phyloP scores from a whole-genome alignment of 2,113 vertebrate species.

The Nothobranchius furzeri region DNA sequence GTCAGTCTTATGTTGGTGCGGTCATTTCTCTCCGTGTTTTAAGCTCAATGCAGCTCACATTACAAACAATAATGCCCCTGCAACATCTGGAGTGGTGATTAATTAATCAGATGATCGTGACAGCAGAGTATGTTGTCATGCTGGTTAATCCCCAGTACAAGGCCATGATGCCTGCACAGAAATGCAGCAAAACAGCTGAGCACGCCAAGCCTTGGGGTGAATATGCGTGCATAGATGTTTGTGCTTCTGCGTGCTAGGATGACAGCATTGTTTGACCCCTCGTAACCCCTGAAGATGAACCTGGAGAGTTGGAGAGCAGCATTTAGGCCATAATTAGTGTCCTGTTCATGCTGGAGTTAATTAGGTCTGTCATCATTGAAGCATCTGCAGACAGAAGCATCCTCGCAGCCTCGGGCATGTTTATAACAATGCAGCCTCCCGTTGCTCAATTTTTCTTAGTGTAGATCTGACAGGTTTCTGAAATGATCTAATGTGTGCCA shows the following conservation, averaged over 20 bases:
- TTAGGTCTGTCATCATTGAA: conserved; percentile 67
- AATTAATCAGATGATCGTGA: conserved; percentile 53
- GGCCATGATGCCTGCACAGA: conserved; percentile 32
- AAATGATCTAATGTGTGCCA: conserved; percentile 27
- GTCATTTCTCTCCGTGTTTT: conserved; percentile 6
- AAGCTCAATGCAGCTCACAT: neutral
- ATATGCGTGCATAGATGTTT: conserved; percentile 2
- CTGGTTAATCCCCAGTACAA: conserved; percentile 40
- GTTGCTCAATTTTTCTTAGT: conserved; percentile 16
- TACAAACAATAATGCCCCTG: conserved; percentile 11
- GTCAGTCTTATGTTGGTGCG: neutral
- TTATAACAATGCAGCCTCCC: conserved; percentile 35
- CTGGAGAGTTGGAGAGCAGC: conserved; percentile 43
- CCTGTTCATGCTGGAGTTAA: conserved; percentile 59
- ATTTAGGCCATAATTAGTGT: conserved; percentile 66
- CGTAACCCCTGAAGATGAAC: conserved; percentile 37
- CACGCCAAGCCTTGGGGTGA: conserved; percentile 13
- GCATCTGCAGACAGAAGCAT: conserved; percentile 39
- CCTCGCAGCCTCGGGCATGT: conserved; percentile 39
- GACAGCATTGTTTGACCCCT: conserved; percentile 20
- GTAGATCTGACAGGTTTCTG: conserved; percentile 29
- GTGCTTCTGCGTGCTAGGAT: conserved; percentile 16
- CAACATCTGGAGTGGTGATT: conserved; percentile 45
- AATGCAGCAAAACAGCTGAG: conserved; percentile 35
- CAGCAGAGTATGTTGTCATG: conserved; percentile 33